Base-by-base conservation (phyloP, 1,140 invertebrate species). In the Arctopsyche grandis region DNA sequence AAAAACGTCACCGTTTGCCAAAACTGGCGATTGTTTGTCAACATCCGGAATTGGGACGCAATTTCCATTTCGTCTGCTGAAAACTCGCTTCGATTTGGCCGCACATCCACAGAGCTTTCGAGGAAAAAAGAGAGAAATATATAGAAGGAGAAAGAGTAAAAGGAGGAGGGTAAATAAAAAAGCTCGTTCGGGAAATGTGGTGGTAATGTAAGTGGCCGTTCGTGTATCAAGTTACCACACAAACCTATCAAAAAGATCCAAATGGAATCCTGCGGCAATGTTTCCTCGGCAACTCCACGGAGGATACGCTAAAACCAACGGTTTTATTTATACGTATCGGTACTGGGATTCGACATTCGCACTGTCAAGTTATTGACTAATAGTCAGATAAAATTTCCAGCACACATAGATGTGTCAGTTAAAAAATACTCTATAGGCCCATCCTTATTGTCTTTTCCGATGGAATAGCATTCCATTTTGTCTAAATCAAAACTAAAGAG, bases 231-330 rank as follows among this genome's bases (percentile, higher is more conserved):
- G 74, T 80, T 77, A 74, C 79, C 79, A 73, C 75, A 73, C 66
- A 71, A 80, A 78, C 79, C 79, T 71, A 80, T 80, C 79, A 80
- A 80, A 80, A 78, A 80, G 78, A 80, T 77, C 79, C 79, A 80
- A 80, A 80, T 80, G 79, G 79, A 80, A 80, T 80, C 79, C 79
- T 63, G 75, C 60, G 79, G 75, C 69, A 71, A 44, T 77, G 79
- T 80, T 77, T 76, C 78, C 38, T 56, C 63, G 16, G 43, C 26
- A 63, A 10, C 43, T 19, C 16, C 29, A 69, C n/a, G 70, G 44
- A 19, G 19, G 70, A 29, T 38, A 71, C 69, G 63, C 69, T 5
- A 26, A 38, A 52, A 22, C 70, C 38, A 9, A 56, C 70, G 43
- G n/a, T 74, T 74, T 74, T 74, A 74, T 74, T 74, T 52, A 74